Evolutionary conservation across 1,140 invertebrate genomes (phyloP), one percentile per base, ranked within the genome.

Genomic region (honey bee (Apis mellifera)): DNA sequence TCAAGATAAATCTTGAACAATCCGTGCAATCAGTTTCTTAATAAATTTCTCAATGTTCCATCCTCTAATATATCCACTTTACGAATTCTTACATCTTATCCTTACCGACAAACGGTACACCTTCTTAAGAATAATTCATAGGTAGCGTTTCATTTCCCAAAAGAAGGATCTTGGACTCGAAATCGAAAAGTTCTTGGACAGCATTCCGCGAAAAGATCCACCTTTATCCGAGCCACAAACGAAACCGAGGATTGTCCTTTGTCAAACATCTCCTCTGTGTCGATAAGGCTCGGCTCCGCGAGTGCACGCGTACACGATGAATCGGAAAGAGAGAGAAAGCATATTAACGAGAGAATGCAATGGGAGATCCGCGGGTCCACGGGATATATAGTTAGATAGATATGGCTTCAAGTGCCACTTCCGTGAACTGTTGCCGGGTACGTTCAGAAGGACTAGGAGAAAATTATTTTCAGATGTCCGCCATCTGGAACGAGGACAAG

Each of bases 391-490:
- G 32, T 7, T 42, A 42, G 32, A 42, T 42, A 42, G 32, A 42
- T 42, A 42, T 42, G 32, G 32, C 32, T 42, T 42, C 32, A 42
- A 42, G 32, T 42, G 32, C 32, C 32, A 42, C n/a, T 75, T 75
- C 60, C 15, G 9, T 23, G 54, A 55, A 32, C 13, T 21, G 7
- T 17, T 26, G 5, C 8, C n/a, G 21, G n/a, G 12, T 9, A 59
- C 42, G 54, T 19, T 54, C 5, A n/a, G 15, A 42, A 42, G 17
- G 23, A 78, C 19, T 23, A 50, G 60, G 13, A 11, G 66, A 71
- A 70, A 75, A 60, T 66, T 86, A 74, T 83, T 48, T 64, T 70
- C 62, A 54, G n/a, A 78, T 80, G 71, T 65, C 68, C 69, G 57
- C 21, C 72, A 60, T 66, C 59, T 17, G 26, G 77, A 59, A 70